Conservation (phyloP, 2,888 invertebrate species). For the Perdita meconis region DNA sequence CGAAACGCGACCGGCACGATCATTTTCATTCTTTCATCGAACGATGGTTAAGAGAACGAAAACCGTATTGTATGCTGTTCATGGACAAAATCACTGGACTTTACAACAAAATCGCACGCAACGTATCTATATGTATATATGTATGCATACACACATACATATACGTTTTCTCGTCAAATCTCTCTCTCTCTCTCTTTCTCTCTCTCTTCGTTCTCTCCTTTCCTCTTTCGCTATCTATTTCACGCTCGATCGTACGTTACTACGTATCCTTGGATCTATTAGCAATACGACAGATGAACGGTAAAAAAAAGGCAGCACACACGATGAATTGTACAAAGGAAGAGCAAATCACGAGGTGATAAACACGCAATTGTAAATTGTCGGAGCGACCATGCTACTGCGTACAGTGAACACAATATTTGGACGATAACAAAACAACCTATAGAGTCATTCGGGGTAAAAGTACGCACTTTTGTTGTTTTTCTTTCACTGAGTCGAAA, state of each 20-base stretch:
- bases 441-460: too few species aligned
- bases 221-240: conserved; percentile 37
- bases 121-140: background rate
- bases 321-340: conserved; percentile 57
- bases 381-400: conserved; percentile 65
- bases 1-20: background rate
- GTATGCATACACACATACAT: too few species aligned
- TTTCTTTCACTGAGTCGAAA: too few species aligned
- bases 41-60: conserved; percentile 15
- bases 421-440: conserved; percentile 50
- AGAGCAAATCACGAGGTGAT: conserved; percentile 59
- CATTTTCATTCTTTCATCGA: background rate
- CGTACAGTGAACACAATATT: conserved; percentile 58
- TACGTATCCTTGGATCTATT: conserved; percentile 35
- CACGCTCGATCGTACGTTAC: conserved; percentile 51
- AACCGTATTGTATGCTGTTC: too few species aligned
- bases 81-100: too few species aligned
- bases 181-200: too few species aligned
- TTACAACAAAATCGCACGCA: conserved; percentile 9
- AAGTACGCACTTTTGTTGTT: too few species aligned
- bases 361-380: conserved; percentile 60
- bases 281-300: conserved; percentile 48
- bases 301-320: conserved; percentile 56
- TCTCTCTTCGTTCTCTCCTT: background rate
- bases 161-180: too few species aligned